Percentiles rank a stretch among this genome's conserved stretches.
Conservation (phyloP, 2,888 invertebrate genomes). For the Choreutis nemorana region DNA sequence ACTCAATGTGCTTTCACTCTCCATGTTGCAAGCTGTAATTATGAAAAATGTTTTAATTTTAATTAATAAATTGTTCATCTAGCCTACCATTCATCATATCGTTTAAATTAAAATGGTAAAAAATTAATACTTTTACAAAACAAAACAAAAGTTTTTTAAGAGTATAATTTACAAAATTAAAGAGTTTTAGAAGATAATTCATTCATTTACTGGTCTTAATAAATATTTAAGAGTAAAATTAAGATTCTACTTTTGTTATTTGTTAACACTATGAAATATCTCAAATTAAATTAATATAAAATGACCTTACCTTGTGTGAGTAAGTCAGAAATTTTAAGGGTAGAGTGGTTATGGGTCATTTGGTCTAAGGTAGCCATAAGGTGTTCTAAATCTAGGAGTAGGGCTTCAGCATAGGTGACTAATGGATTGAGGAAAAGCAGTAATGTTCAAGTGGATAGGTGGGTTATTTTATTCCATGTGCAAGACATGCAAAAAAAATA, state of each 20-base stretch:
- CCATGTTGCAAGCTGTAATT: conserved; percentile 49
- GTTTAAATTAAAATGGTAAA: too few relatives aligned
- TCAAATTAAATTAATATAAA: too few relatives aligned
- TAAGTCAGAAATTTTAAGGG: conserved; percentile 61
- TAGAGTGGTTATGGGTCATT: conserved; percentile 62
- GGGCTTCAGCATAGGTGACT: conserved; percentile 64
- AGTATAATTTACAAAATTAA: too few relatives aligned
- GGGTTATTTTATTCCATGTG: conserved; percentile 52
- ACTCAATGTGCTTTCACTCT: conserved; percentile 22
- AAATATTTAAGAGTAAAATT: too few relatives aligned
- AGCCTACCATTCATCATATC: too few relatives aligned
- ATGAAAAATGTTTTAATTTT: conserved; percentile 5
- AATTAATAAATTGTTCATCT: neutral
- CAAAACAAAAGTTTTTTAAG: too few relatives aligned
- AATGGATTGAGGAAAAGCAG: conserved; percentile 36
- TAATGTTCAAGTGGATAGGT: conserved; percentile 22
- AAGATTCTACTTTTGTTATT: too few relatives aligned
- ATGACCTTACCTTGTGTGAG: conserved; percentile 59
- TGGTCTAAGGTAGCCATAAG: conserved; percentile 65
- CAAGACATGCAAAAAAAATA: conserved; percentile 61
- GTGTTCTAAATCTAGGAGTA: conserved; percentile 65
- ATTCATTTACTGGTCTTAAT: too few relatives aligned
- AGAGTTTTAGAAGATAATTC: too few relatives aligned
- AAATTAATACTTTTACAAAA: too few relatives aligned
- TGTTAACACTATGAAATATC: neutral